A percentile compares a stretch with the other conserved stretches of the same genome.
Conservation (phyloP, 2,113 vertebrate genomes). For the Cynopterus brachyotis region DNA sequence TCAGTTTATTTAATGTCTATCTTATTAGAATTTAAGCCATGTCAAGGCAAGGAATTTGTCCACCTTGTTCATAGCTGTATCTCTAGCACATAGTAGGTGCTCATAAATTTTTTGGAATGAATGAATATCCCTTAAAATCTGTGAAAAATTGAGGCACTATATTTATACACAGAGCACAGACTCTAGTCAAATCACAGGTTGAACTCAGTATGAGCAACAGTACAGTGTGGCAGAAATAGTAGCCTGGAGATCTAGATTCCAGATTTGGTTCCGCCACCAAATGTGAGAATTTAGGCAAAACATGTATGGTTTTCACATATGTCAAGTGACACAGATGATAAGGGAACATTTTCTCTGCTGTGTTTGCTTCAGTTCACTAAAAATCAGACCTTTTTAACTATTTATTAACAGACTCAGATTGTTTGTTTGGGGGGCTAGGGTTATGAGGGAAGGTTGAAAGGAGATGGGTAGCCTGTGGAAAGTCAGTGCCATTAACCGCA, state of each 20-base stretch:
- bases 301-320: neutral
- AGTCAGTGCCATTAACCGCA: neutral
- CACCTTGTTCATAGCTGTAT: neutral
- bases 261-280: conserved; percentile 18
- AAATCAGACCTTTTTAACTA: neutral
- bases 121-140: conserved; percentile 24
- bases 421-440: neutral
- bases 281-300: neutral
- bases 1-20: neutral
- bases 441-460: neutral
- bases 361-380: neutral
- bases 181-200: neutral
- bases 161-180: neutral
- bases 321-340: neutral
- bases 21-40: neutral
- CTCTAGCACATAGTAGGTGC: neutral
- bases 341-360: neutral
- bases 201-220: neutral
- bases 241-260: neutral
- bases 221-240: neutral
- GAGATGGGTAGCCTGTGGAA: neutral
- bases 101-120: neutral
- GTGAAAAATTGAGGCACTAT: neutral
- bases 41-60: neutral
- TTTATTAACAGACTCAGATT: neutral